Evolutionary conservation across 2,888 invertebrate species (phyloP), one percentile per base, ranked within the genome.

Genomic region (Vesta saturnalis): DNA sequence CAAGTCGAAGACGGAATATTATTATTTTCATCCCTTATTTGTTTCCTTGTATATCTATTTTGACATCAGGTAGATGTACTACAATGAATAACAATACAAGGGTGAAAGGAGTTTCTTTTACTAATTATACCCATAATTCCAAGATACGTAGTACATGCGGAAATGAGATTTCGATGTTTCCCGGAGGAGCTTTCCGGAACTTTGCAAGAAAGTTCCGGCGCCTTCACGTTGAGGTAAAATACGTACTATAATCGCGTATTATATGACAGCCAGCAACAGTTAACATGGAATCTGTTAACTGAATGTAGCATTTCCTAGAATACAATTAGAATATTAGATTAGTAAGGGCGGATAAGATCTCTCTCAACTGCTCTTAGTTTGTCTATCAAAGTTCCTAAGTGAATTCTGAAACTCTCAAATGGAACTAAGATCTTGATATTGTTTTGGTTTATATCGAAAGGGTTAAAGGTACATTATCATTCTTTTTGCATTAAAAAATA

Each of bases 241-340:
- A 76, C 73, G 77, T 77, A 66, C 75, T 73, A 78, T 70, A 75
- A 74, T 79, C 74, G 78, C 76, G 61, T 64, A 62, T 64, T 67
- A 64, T 67, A 39, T 16, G 58, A 59, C 60, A 73, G 73, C 72
- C 75, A 76, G 80, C 80, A 82, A 82, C 82, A 81, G 83, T 83
- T 83, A 83, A 82, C 82, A 79, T 78, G 79, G 80, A 83, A 83
- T 82, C 83, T 80, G 83, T 82, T 84, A 84, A 84, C 83, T 83
- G 82, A 81, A 83, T 80, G 83, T 80, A 82, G 81, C 84, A 83
- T 84, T 83, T 83, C 83, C 77, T 77, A 80, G 82, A 83, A 84
- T 84, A 83, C 84, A 84, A 84, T 84, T 84, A 84, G 83, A 84
- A 84, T 84, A 84, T 84, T 84, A 84, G 83, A 84, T 84, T 84